These are phyloP conservation scores for Drosophila ananassae DNA, from an alignment of 1,140 invertebrate genomes.

Conservation along the genomic window DNA sequence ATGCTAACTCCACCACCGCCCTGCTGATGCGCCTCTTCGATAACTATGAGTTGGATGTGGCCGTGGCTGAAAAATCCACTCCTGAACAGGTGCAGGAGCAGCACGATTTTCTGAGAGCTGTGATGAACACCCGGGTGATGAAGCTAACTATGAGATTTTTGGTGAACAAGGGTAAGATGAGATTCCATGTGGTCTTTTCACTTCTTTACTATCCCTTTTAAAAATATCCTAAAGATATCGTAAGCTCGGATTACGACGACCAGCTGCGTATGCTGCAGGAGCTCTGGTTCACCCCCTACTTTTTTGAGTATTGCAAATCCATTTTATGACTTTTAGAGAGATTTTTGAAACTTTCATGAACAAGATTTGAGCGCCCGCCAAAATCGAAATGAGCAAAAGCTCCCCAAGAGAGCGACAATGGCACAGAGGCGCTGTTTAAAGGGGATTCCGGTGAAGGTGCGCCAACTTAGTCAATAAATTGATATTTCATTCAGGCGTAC, in stretches of 20 bases:
- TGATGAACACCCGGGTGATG: constrained; percentile 90
- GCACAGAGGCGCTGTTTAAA: constrained; percentile 39
- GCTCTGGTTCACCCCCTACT: constrained; percentile 92
- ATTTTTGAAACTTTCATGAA: constrained; percentile 41
- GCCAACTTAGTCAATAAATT: constrained; percentile 10
- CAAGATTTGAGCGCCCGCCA: constrained; percentile 70
- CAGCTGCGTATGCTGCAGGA: constrained; percentile 89
- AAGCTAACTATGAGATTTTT: constrained; percentile 86
- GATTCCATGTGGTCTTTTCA: no score
- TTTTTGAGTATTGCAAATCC: no score
- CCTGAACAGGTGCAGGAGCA: constrained; percentile 90
- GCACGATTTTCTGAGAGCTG: constrained; percentile 89
- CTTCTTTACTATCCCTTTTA: constrained; percentile 84
- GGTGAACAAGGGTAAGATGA: constrained; percentile 74
- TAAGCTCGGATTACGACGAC: constrained; percentile 85
- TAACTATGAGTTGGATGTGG: constrained; percentile 90
- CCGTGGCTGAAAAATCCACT: constrained; percentile 90
- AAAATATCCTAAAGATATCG: constrained; percentile 26
- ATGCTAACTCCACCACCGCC: constrained; percentile 86
- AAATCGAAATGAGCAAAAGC: constrained; percentile 57
- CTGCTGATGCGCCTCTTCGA: constrained; percentile 88
- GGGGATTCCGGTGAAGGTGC: background rate
- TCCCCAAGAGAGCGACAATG: constrained; percentile 1
- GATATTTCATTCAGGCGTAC: constrained; percentile 1
- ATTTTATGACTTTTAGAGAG: no score